A percentile compares a stretch with the other conserved stretches of the same genome.
Conservation (phyloP, 2,113 vertebrate species). For the Emydocephalus ijimae region DNA sequence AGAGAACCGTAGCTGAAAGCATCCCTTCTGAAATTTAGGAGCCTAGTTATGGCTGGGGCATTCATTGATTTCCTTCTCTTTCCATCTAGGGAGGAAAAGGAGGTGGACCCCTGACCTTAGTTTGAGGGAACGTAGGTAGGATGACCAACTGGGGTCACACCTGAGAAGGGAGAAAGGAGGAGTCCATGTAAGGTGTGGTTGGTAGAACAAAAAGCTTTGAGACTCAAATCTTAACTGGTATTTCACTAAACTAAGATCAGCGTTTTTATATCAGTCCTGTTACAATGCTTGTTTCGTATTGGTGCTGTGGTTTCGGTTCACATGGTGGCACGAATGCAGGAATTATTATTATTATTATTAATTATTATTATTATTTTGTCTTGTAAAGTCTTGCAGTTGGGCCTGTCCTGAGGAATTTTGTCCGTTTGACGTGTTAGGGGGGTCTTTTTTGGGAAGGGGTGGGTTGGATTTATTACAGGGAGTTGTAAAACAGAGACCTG, state of each 20-base stretch:
- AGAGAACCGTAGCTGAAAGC: background rate
- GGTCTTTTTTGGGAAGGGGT: background rate
- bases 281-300: background rate
- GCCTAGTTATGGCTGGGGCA: background rate
- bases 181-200: background rate
- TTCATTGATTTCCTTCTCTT: background rate
- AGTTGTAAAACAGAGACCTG: background rate
- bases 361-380: background rate
- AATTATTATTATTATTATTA: background rate
- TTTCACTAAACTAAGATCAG: background rate
- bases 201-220: too few species aligned
- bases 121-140: background rate
- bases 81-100: background rate
- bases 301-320: background rate
- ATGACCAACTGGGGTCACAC: background rate
- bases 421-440: background rate
- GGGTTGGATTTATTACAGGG: background rate
- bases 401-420: background rate
- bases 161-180: background rate
- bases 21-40: background rate
- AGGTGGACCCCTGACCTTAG: background rate
- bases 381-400: background rate
- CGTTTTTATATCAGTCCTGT: background rate
- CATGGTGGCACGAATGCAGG: background rate
- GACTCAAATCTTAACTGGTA: background rate